Conservation (phyloP, 2,888 invertebrate species). For the Dicranocentrus wangi region DNA sequence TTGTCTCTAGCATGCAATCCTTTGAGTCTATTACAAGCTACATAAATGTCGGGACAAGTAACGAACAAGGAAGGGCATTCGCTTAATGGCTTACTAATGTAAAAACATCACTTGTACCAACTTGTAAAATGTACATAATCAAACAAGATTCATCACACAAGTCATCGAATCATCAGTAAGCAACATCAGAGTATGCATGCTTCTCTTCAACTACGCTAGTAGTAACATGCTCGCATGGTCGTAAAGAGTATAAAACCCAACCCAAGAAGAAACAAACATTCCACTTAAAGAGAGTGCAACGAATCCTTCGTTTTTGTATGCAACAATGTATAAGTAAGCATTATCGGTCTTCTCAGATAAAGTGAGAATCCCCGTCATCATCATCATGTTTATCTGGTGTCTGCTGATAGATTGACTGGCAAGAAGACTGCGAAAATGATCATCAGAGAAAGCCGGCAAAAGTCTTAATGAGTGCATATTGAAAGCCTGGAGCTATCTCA, state of each 20-base stretch:
- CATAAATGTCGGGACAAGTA: conserved; percentile 24
- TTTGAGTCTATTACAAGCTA: background rate
- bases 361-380: background rate
- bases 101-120: conserved; percentile 24
- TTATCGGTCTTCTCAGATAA: background rate
- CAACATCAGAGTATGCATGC: too few relatives aligned
- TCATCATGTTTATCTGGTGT: conserved; percentile 3
- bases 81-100: conserved; percentile 29
- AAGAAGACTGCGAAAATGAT: background rate
- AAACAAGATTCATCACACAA: conserved; percentile 24
- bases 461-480: conserved; percentile 29
- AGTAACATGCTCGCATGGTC: too few relatives aligned
- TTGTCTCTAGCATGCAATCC: background rate
- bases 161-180: too few relatives aligned
- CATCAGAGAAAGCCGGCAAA: conserved; percentile 36
- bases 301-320: background rate
- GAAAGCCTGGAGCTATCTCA: conserved; percentile 21
- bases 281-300: background rate
- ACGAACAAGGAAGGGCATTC: conserved; percentile 28
- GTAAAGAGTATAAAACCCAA: too few relatives aligned
- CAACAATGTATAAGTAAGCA: background rate
- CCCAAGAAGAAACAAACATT: background rate
- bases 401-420: conserved; percentile 8
- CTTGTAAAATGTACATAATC: conserved; percentile 28
- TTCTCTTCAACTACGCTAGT: background rate